These are phyloP conservation scores for Orchesella cincta DNA, from an alignment of 1,140 invertebrate species.

Conservation along the genomic window DNA sequence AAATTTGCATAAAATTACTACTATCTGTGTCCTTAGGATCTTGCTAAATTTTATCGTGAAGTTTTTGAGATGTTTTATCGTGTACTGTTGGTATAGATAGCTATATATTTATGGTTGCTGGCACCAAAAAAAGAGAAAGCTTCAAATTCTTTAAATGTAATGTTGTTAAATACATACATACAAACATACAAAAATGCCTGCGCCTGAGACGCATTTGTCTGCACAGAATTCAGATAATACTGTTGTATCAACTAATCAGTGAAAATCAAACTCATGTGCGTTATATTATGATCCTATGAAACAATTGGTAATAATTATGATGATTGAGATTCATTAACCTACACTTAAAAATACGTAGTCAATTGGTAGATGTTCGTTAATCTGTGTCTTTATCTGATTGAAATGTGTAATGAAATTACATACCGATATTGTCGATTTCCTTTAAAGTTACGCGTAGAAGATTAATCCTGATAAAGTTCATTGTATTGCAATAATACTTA, in stretches of 20 bases:
- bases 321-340: not conserved
- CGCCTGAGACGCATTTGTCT: conserved; percentile 5
- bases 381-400: too few relatives aligned
- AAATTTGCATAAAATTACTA: conserved; percentile 22
- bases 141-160: not conserved
- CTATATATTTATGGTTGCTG: not conserved
- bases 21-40: conserved; percentile 24
- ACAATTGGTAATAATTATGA: not conserved
- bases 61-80: not conserved
- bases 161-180: too few relatives aligned
- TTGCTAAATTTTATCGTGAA: conserved; percentile 10
- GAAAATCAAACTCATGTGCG: not conserved
- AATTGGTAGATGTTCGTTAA: too few relatives aligned
- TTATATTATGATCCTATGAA: too few relatives aligned
- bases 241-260: not conserved
- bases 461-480: too few relatives aligned
- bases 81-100: not conserved
- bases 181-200: not conserved
- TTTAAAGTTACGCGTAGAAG: too few relatives aligned
- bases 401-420: too few relatives aligned
- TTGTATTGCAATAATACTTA: too few relatives aligned
- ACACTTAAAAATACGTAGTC: too few relatives aligned
- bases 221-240: not conserved
- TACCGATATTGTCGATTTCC: too few relatives aligned
- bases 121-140: conserved; percentile 12